These are phyloP conservation scores for Spodoptera litura DNA, from an alignment of 1,140 invertebrate species.

Conservation along the genomic window DNA sequence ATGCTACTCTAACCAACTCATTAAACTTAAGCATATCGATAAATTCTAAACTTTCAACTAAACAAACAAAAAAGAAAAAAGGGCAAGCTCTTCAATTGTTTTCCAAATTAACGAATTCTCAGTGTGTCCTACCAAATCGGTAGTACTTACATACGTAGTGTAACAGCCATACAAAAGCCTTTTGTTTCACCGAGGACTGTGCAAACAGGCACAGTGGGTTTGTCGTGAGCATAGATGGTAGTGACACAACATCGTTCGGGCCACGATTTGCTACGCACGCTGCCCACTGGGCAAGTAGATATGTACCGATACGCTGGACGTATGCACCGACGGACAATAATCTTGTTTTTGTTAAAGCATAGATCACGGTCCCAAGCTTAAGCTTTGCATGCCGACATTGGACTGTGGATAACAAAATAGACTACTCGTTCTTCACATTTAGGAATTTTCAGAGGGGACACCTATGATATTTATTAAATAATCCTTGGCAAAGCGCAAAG, in stretches of 20 bases:
- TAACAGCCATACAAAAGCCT: conserved; percentile 10
- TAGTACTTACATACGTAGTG: neutral
- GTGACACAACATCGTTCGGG: conserved; percentile 6
- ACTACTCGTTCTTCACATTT: too few relatives aligned
- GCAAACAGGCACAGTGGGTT: conserved; percentile 23
- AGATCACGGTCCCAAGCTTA: too few relatives aligned
- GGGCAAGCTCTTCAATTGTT: neutral
- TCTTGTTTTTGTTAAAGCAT: too few relatives aligned
- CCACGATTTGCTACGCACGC: conserved; percentile 27
- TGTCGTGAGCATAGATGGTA: conserved; percentile 8
- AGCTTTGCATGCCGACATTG: too few relatives aligned
- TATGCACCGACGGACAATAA: too few relatives aligned
- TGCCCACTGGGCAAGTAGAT: neutral
- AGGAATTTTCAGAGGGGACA: too few relatives aligned
- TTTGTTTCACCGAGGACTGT: conserved; percentile 12
- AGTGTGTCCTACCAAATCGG: neutral
- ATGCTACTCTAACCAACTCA: neutral
- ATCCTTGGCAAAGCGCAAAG: too few relatives aligned
- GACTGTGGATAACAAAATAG: too few relatives aligned
- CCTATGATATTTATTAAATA: too few relatives aligned
- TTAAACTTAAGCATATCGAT: neutral
- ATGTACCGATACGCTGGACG: neutral
- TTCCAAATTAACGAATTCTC: conserved; percentile 3
- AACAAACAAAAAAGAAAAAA: neutral
- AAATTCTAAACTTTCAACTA: neutral